Base-by-base conservation (phyloP, 2,888 invertebrate species). In the Poecilus cupreus region DNA sequence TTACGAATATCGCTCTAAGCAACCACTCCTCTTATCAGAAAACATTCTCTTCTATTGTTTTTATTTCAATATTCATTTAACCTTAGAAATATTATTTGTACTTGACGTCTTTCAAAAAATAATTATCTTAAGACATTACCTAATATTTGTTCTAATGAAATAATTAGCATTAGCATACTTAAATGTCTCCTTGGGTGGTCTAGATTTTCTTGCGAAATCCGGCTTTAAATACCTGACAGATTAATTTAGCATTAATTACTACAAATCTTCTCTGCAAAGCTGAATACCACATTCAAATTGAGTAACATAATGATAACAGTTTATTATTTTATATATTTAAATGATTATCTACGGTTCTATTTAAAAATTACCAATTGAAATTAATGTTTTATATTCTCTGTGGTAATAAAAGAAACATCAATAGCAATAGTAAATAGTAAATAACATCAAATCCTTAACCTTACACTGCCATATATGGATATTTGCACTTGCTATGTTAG, bases 401-500 rank as follows among this genome's bases (percentile, higher is more conserved):
- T n/a, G n/a, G 18, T 51, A 13, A 68, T 68, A 68, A 1, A 11
- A 32, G 11, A 68, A 68, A 68, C 8, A 68, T 37, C 32, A 51
- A 13, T 13, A 37, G 18, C 64, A 68, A 54, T 54, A 32, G 13
- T 20, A 8, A 20, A 51, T 18, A 18, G 32, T 37, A 37, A 11
- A 37, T 70, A 54, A 18, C n/a, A 16, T 3, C n/a, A 43, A 20
- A 77, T 77, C 77, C 77, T 77, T 77, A 77, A 77, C 77, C 77
- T 77, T 77, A 24, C 20, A 3, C 22, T 10, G 8, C 77, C 77
- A 60, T 77, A 77, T 77, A 77, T 60, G 77, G 77, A 32, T 77
- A 77, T 77, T 77, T 77, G 77, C 77, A 77, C 77, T 77, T 60
- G 57, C 60, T 39, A 37, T 57, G 39, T 77, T 77, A 60, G 51